Evolutionary conservation across 2,888 invertebrate genomes (phyloP), one percentile per base, ranked within the genome.

Genomic region (Gibbula magus): DNA sequence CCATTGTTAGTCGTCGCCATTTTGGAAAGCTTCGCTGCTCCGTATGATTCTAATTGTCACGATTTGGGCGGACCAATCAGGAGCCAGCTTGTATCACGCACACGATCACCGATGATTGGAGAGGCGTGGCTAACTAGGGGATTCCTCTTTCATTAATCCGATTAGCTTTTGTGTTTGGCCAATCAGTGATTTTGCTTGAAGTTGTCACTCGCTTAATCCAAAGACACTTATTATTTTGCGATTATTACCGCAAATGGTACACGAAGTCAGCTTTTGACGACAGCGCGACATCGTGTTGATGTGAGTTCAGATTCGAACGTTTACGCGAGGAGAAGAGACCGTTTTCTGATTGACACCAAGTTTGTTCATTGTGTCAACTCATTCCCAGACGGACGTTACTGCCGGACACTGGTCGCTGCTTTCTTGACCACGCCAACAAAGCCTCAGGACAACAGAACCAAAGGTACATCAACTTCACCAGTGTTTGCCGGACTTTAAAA

Each of bases 141-240:
- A 76, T 79, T 70, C 77, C 67, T 80, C 80, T 80, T 78, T 83
- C 82, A 85, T 82, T 83, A 82, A 84, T 83, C 82, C 81, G 78
- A 83, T 83, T 82, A 82, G 80, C 79, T 81, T 79, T 79, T 79
- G 79, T 81, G 79, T 78, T 81, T 81, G 79, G 67, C 85, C 85
- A 85, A 85, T 85, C 83, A 81, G 81, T 79, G 82, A 54, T 52
- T 79, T 74, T 75, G 77, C 80, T 82, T 78, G 80, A 73, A 73
- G 74, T 79, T 83, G 85, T 83, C 83, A 85, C 79, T 79, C 77
- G 81, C 66, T 80, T 82, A 82, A 82, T 85, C 82, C 67, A 75
- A 76, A 79, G 81, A 81, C 83, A 83, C 81, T 83, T 82, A 82
- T 85, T 82, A 85, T 83, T 83, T 82, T 79, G 75, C 80, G 83